Percentiles rank a stretch among this genome's conserved stretches.
Evolutionary conservation across 2,888 invertebrate genomes (phyloP).

Genomic region (Lasioglossum marginatum): DNA sequence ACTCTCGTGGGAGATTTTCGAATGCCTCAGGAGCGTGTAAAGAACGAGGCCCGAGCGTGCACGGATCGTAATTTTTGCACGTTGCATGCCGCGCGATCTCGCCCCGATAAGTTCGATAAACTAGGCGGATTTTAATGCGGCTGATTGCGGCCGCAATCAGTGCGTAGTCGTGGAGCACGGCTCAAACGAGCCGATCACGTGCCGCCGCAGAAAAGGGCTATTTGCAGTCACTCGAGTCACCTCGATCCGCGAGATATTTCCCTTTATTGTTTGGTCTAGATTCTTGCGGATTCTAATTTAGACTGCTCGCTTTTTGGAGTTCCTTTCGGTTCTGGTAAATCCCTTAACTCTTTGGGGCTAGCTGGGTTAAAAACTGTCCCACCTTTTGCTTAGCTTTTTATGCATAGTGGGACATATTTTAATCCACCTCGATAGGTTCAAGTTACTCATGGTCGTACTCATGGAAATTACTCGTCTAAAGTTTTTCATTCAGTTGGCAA

Average conservation of each 20-base stretch:
- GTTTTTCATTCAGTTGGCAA: no score
- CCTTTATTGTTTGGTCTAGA: constrained; percentile 3
- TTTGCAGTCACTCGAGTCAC: constrained; percentile 24
- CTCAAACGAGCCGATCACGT: constrained; percentile 61
- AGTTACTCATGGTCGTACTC: no score
- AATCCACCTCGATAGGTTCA: no score
- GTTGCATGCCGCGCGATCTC: constrained; percentile 33
- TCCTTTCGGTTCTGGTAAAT: neutral
- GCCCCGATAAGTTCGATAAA: constrained; percentile 21
- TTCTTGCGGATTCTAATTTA: neutral
- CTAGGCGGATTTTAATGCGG: constrained; percentile 40
- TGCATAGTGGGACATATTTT: no score
- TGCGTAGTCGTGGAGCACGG: constrained; percentile 28
- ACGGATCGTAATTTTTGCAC: constrained; percentile 43
- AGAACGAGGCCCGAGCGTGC: constrained; percentile 6
- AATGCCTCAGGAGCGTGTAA: neutral
- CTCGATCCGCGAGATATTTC: constrained; percentile 26
- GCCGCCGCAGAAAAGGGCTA: constrained; percentile 31
- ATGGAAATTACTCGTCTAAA: no score
- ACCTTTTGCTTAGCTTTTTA: no score
- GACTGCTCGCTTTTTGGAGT: neutral
- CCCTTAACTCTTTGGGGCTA: no score
- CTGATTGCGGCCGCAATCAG: constrained; percentile 59
- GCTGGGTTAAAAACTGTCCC: no score
- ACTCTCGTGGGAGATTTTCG: neutral